These are phyloP conservation scores for Thamnaconus septentrionalis DNA, from an alignment of 2,113 vertebrate genomes.

Conservation along the genomic window DNA sequence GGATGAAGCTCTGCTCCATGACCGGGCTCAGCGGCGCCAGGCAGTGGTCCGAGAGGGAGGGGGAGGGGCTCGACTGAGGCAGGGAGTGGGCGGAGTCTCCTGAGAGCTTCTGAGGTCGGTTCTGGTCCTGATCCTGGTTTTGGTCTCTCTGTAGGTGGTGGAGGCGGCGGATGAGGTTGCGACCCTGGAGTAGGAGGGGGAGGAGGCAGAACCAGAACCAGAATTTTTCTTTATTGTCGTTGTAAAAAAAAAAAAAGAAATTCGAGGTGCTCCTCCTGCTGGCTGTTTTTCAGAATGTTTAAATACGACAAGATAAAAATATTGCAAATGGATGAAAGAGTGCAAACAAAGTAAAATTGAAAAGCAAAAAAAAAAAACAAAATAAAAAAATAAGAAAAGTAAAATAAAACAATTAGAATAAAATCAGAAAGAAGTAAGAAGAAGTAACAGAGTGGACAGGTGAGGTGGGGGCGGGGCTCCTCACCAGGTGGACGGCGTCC, in stretches of 20 bases:
- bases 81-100: slow-evolving; percentile 86
- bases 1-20: slow-evolving; percentile 93
- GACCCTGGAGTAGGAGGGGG: slow-evolving; percentile 40
- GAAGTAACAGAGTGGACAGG: no score
- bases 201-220: slow-evolving; percentile 53
- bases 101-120: slow-evolving; percentile 73
- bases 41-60: slow-evolving; percentile 91
- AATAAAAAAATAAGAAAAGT: no score
- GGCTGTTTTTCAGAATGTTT: slow-evolving; percentile 82
- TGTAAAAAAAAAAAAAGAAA: no score
- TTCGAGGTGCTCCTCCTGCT: slow-evolving; percentile 78
- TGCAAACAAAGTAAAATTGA: not conserved
- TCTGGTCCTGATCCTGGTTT: slow-evolving; percentile 12
- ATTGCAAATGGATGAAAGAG: not conserved
- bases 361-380: no score
- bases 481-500: no score
- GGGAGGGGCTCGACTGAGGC: slow-evolving; percentile 93
- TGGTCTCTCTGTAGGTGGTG: no score
- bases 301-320: no score
- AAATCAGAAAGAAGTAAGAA: no score
- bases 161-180: not conserved
- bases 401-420: no score
- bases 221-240: no score
- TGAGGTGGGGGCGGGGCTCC: no score
- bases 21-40: slow-evolving; percentile 88